Evolutionary conservation across 2,888 invertebrate species (phyloP).

Genomic region (Nipponacmea schrenckii): DNA sequence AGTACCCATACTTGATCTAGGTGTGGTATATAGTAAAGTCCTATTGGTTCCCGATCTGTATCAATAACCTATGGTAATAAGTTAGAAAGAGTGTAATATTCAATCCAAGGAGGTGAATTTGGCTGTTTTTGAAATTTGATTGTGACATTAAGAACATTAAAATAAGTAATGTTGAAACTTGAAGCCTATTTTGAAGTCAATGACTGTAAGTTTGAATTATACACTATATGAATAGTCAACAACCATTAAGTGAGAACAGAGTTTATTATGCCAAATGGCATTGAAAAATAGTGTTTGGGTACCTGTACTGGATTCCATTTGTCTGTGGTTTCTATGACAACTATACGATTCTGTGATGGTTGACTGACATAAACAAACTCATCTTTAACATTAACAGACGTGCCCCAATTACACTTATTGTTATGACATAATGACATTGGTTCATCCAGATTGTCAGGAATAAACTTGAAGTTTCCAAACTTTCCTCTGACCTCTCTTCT

Average conservation of each 20-base stretch:
- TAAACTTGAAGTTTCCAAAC: conserved; percentile 74
- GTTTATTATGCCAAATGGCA: too few relatives aligned
- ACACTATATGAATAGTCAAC: too few relatives aligned
- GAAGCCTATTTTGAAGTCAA: too few relatives aligned
- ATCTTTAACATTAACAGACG: conserved; percentile 78
- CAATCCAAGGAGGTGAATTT: too few relatives aligned
- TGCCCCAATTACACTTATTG: conserved; percentile 77
- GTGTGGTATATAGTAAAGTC: conserved; percentile 77
- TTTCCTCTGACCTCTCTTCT: conserved; percentile 79
- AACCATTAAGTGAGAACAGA: too few relatives aligned
- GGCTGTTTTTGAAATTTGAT: too few relatives aligned
- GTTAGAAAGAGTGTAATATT: background rate
- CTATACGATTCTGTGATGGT: conserved; percentile 77
- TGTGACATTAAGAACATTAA: too few relatives aligned
- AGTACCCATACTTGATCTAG: conserved; percentile 81
- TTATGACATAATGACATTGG: conserved; percentile 66
- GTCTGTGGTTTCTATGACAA: conserved; percentile 77
- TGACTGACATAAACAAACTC: conserved; percentile 79
- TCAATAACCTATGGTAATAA: conserved; percentile 73
- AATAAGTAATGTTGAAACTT: too few relatives aligned
- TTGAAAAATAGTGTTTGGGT: background rate
- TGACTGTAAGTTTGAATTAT: too few relatives aligned
- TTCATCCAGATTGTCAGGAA: conserved; percentile 54
- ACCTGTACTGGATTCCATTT: conserved; percentile 63
- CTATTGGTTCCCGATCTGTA: conserved; percentile 79